Conservation (phyloP, 2,888 invertebrate genomes). For the Kuschelorhynchus macadamiae region DNA sequence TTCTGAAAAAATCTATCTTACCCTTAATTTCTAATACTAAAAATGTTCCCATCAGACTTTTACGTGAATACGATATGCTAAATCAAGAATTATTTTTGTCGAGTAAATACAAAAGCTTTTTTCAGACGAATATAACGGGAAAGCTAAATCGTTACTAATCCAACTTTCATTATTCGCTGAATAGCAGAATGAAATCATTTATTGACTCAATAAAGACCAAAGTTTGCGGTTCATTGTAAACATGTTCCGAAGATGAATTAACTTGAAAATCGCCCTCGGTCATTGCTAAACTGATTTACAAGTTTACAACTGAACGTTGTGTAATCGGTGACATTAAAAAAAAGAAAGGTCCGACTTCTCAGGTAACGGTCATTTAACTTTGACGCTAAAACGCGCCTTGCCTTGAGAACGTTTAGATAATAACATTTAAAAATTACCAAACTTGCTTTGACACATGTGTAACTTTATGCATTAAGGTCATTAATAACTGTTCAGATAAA, state of each 20-base stretch:
- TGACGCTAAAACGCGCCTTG: neutral
- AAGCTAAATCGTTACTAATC: neutral
- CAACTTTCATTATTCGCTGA: slow-evolving; percentile 16
- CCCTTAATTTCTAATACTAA: too few species aligned
- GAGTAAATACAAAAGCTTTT: too few species aligned
- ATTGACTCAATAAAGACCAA: slow-evolving; percentile 4
- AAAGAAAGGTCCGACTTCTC: slow-evolving; percentile 16
- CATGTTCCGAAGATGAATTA: slow-evolving; percentile 13
- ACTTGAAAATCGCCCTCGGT: neutral
- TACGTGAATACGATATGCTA: too few species aligned
- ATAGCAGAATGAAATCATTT: neutral
- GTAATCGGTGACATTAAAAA: slow-evolving; percentile 19
- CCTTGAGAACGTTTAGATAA: slow-evolving; percentile 10
- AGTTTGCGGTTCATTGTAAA: slow-evolving; percentile 11
- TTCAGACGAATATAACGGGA: too few species aligned
- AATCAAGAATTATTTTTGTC: too few species aligned
- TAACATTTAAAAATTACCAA: slow-evolving; percentile 1
- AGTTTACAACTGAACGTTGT: neutral
- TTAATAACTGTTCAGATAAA: too few species aligned
- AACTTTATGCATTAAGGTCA: neutral
- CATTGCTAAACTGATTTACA: slow-evolving; percentile 17
- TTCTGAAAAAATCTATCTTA: too few species aligned
- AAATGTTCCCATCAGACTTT: too few species aligned
- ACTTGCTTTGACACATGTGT: neutral
- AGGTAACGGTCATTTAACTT: slow-evolving; percentile 3